Evolutionary conservation across 2,113 vertebrate genomes (phyloP).

Genomic region (Delphinapterus leucas): DNA sequence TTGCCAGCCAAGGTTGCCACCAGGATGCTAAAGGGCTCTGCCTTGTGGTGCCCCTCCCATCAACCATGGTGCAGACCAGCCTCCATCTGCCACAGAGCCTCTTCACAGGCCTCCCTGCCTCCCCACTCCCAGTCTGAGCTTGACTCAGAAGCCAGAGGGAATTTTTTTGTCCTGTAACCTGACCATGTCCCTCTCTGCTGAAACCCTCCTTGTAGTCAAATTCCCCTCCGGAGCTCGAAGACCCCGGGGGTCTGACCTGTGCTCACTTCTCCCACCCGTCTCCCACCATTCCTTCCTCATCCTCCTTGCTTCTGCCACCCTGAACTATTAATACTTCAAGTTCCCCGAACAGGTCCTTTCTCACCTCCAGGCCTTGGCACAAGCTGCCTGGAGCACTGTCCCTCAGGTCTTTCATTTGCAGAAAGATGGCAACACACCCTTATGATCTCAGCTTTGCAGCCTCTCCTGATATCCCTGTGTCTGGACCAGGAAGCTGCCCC

Average conservation of each 20-base stretch:
- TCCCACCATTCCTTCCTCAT: neutral
- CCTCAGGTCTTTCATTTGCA: neutral
- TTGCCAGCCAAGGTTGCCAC: neutral
- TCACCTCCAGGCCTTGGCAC: neutral
- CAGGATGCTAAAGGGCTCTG: neutral
- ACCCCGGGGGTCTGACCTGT: neutral
- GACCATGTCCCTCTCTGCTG: neutral
- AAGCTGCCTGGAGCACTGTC: no score
- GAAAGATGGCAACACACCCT: no score
- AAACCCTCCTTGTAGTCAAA: no score
- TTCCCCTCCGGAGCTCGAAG: rapidly evolving
- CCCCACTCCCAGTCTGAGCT: neutral
- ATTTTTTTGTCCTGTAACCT: no score
- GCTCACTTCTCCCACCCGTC: neutral
- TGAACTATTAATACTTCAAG: neutral
- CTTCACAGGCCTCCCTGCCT: neutral
- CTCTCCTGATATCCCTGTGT: neutral
- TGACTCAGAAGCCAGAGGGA: neutral
- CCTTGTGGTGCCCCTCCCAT: neutral
- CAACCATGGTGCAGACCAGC: neutral
- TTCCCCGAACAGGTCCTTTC: neutral
- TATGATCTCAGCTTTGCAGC: neutral
- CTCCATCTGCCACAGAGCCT: neutral
- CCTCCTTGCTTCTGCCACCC: neutral
- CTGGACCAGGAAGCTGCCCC: neutral